Evolutionary conservation across 2,888 invertebrate species (phyloP), one percentile per base, ranked within the genome.

Genomic region (Andrena camellia): DNA sequence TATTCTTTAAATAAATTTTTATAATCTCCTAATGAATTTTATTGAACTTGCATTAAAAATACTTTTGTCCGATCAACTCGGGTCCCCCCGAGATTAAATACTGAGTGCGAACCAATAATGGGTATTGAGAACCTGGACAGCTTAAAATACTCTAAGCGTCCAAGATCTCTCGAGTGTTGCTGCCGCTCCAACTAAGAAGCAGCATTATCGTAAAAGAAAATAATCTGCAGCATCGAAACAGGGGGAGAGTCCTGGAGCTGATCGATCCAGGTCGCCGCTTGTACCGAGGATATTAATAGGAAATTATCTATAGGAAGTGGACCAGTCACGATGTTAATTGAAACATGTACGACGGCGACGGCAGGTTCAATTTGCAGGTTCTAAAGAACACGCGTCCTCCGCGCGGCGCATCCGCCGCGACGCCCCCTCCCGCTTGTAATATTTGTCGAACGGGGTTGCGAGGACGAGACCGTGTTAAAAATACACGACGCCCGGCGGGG

Each of bases 261-360:
- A 84, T 82, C 87, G 88, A 87, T 87, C 86, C 88, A 68, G 82
- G 84, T 84, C 84, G 81, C 84, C 82, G 82, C 78, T 81, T 80
- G 72, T 70, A 76, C 73, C 87, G 80, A 82, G 84, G 84, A 84
- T 87, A 87, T 88, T 87, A 88, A 88, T 87, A 87, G 84, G 88
- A 86, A 88, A 86, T 88, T 81, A 87, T 84, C 79, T 81, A 86
- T 84, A 88, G 84, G 77, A 88, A 88, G 78, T 84, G 77, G 66
- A 77, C 67, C 88, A 79, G 84, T 80, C 82, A 80, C 79, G 79
- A 75, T 72, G 84, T 78, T 86, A 82, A 87, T 86, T 84, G 78
- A 80, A 84, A 80, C 81, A 67, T 80, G 76, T 81, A 81, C 76
- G 66, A 29, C 60, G 52, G 54, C 42, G 57, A 26, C 48, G 77